Conservation (phyloP, 2,113 vertebrate species). For the Nothoprocta perdicaria region DNA sequence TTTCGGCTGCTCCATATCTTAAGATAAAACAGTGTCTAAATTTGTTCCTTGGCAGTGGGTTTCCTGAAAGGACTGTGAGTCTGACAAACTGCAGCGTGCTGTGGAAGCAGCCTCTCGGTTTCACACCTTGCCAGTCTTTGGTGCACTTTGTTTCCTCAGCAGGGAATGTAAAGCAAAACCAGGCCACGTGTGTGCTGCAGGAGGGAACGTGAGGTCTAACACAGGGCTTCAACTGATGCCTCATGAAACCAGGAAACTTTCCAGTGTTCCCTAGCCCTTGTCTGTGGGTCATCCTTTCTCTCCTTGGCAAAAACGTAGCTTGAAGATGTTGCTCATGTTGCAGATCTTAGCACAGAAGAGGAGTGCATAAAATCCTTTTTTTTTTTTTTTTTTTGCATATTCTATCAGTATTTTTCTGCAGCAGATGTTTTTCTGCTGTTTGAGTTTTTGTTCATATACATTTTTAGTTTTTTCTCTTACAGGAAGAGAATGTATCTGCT, state of each 20-base stretch:
- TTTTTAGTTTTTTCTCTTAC: neutral
- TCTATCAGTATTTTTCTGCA: neutral
- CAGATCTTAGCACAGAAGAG: neutral
- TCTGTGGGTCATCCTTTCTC: neutral
- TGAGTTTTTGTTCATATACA: neutral
- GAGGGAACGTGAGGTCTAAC: neutral
- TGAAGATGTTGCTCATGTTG: neutral
- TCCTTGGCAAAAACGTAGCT: neutral
- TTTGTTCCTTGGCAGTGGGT: neutral
- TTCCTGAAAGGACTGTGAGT: neutral
- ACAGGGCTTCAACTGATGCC: neutral
- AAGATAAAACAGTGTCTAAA: neutral
- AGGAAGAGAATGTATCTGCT: neutral
- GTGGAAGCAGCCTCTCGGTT: accelerated
- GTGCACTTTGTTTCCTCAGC: neutral
- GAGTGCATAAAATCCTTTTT: neutral
- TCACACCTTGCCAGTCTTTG: neutral
- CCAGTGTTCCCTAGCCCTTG: neutral
- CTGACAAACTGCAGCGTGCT: neutral
- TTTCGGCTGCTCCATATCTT: neutral
- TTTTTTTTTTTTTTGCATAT: neutral
- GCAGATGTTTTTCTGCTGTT: neutral
- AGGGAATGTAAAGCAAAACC: neutral
- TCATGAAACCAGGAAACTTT: neutral
- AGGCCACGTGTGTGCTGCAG: neutral